Evolutionary conservation across 2,888 invertebrate species (phyloP), one percentile per base, ranked within the genome.

Genomic region (Heteromyza rotundicornis): DNA sequence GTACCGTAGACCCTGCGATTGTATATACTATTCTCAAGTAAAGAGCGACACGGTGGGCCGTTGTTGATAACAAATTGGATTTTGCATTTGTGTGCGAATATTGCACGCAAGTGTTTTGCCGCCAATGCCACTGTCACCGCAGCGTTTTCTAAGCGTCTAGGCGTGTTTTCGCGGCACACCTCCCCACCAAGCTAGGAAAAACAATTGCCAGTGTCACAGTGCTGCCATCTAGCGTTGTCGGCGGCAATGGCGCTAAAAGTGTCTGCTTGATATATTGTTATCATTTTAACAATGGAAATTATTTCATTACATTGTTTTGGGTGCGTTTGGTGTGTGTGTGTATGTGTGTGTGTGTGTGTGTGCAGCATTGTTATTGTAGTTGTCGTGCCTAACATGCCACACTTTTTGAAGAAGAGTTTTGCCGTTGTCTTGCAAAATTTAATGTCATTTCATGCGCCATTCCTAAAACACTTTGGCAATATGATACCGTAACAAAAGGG

Each of bases 191-290:
- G 10, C 27, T 27, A 27, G 27, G n/a, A 40, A 40, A 40, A 40
- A n/a, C 40, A 40, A n/a, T 40, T 40, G 40, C n/a, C 40, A n/a
- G 10, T n/a, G 10, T 5, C 40, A 10, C 14, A 17, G 17, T 20
- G 47, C 47, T 47, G 27, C 44, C 47, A 47, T 16, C 44, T 24
- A 54, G 23, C n/a, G n/a, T n/a, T n/a, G n/a, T n/a, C n/a, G n/a
- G n/a, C n/a, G n/a, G n/a, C n/a, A n/a, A n/a, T 12, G 54, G 22
- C 53, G 69, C 64, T 70, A 67, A 69, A 72, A 69, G 73, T 71
- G 73, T 74, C 79, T 75, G 64, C 70, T 75, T 80, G 78, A 79
- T 80, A 79, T 79, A 79, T 80, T 76, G 75, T 80, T 78, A 78
- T 79, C 75, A 79, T 80, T 79, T 76, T 55, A 75, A 77, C 74